Percentiles rank a stretch among this genome's conserved stretches.
Conservation (phyloP, 2,888 invertebrate species). For the Xylota segnis region DNA sequence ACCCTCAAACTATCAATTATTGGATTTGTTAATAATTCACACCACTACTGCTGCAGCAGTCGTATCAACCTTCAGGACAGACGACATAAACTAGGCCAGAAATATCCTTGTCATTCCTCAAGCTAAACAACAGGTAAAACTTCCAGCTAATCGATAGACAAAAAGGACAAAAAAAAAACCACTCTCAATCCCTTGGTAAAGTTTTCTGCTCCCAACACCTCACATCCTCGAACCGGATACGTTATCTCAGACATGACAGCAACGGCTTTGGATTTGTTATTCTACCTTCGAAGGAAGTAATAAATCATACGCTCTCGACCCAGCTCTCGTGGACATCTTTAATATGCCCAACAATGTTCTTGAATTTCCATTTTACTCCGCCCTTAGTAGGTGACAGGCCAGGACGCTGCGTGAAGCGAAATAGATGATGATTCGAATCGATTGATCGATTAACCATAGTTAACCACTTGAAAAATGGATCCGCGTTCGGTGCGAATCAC, state of each 20-base stretch:
- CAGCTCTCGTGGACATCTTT: neutral
- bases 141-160: slow-evolving; percentile 7
- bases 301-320: slow-evolving; percentile 15
- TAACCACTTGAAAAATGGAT: slow-evolving; percentile 29
- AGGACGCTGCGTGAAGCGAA: neutral
- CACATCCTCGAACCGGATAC: neutral
- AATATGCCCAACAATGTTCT: slow-evolving; percentile 6
- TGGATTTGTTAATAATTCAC: slow-evolving; percentile 20
- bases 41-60: neutral
- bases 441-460: slow-evolving; percentile 20
- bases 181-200: neutral
- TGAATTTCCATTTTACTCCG: neutral
- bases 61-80: neutral
- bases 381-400: neutral
- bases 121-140: slow-evolving; percentile 16
- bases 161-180: neutral
- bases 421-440: slow-evolving; percentile 19
- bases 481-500: neutral
- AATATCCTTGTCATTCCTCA: slow-evolving; percentile 11
- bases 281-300: neutral
- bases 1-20: slow-evolving; percentile 13
- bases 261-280: slow-evolving; percentile 14
- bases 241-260: slow-evolving; percentile 19
- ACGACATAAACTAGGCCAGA: slow-evolving; percentile 1
- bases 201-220: neutral